phyloP scores from a whole-genome alignment of 2,113 vertebrate genomes.

The Fregata magnificens region DNA sequence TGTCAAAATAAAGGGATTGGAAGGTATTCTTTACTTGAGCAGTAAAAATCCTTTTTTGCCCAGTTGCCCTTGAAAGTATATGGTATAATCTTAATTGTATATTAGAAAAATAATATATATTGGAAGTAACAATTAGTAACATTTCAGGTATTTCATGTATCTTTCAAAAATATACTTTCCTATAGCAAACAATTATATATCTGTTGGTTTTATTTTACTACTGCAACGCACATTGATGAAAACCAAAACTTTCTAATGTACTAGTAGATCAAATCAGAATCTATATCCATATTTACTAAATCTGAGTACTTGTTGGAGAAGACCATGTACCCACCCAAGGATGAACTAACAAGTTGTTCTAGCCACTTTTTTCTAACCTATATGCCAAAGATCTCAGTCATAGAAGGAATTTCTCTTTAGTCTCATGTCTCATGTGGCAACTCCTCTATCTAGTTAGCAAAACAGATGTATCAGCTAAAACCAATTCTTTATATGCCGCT shows the following conservation, averaged over 20 bases:
- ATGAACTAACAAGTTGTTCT: not conserved
- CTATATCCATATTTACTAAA: not conserved
- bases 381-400: not conserved
- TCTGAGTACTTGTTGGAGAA: not conserved
- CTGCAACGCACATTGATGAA: not conserved
- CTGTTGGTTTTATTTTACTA: not conserved
- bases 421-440: not conserved
- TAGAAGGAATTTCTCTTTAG: not conserved
- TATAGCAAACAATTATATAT: not conserved
- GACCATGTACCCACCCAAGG: not conserved
- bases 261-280: not conserved
- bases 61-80: not conserved
- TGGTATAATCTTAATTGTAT: not conserved
- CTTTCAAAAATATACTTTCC: not conserved
- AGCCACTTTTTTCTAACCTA: not conserved
- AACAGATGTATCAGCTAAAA: not conserved
- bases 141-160: not conserved
- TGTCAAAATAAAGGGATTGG: constrained; percentile 47
- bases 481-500: not conserved
- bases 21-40: not conserved
- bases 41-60: not conserved
- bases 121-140: not conserved
- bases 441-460: not conserved
- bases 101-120: not conserved
- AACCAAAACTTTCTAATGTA: not conserved